These are phyloP conservation scores for Cancer borealis DNA, from an alignment of 2,888 invertebrate genomes.

Conservation along the genomic window DNA sequence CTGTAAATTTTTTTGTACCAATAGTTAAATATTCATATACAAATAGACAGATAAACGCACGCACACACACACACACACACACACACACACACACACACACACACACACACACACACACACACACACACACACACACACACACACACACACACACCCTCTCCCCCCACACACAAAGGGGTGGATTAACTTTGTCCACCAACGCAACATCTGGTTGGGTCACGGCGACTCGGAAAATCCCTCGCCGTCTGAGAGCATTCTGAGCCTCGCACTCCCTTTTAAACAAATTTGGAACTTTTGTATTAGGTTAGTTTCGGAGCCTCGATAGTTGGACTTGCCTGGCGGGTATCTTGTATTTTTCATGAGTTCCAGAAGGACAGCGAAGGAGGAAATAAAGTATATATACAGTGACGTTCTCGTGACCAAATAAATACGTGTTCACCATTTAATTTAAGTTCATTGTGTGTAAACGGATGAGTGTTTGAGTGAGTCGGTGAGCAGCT, in stretches of 20 bases:
- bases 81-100: no score
- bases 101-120: no score
- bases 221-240: slow-evolving; percentile 4
- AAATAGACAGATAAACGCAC: no score
- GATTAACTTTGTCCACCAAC: neutral
- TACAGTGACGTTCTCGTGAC: neutral
- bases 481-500: neutral
- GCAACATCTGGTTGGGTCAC: neutral
- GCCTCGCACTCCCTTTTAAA: neutral
- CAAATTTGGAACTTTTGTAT: slow-evolving; percentile 38
- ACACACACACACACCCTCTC: neutral
- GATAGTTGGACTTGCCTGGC: slow-evolving; percentile 15
- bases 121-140: no score
- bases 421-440: neutral
- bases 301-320: slow-evolving; percentile 18
- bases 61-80: no score
- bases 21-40: no score
- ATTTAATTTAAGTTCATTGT: neutral
- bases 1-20: no score
- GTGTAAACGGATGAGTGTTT: neutral
- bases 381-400: neutral
- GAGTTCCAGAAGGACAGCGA: neutral
- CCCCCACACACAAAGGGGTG: slow-evolving; percentile 20
- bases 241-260: slow-evolving; percentile 32
- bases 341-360: slow-evolving; percentile 10